Base-by-base conservation (phyloP, 2,113 vertebrate genomes). In the Astur gentilis region DNA sequence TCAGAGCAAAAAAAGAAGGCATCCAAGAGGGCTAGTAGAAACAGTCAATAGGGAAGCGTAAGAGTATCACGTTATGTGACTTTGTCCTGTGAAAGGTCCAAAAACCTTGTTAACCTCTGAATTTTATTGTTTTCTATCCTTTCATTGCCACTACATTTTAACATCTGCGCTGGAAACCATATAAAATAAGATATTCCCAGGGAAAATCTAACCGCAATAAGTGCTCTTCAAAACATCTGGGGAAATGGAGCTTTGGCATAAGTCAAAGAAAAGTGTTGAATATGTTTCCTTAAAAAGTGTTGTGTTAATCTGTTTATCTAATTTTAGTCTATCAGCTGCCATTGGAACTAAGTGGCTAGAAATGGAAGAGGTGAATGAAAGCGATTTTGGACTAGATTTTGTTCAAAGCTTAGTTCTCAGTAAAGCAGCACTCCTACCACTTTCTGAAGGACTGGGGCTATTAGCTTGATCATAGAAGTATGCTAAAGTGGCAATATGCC, bases 361-460 rank as follows among this genome's bases (percentile, higher is more conserved):
- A 79, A 67, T 42, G 15, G 49, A 83, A 91, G n/a, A 55, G 7
- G 36, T 45, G 4, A 69, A 91, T 55, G 10, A 81, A 84, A 69
- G 9, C 50, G 11, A 19, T 55, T 70, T 84, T 79, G 32, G 22
- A 36, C 6, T 72, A 62, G 31, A 55, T n/a, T 85, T 79, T 66
- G 17, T 67, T 36, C 47, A 66, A 52, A 76, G 38, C 15, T 64
- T 71, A 50, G 5, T 36, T 70, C 7, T 72, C 13, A 32, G 8
- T 38, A 71, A 80, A 31, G 10, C 13, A 62, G 5, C 12, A 27
- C 10, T 79, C 11, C 26, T n/a, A 16, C 11, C 6, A 16, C 31
- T 83, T 73, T 54, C 26, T 66, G 40, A 83, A 66, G 50, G n/a
- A 55, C 9, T 0, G 0, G 2, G 15, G 7, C 5, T 83, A 40